phyloP scores from a whole-genome alignment of 2,888 invertebrate species.

The Rhamnusium bicolor region DNA sequence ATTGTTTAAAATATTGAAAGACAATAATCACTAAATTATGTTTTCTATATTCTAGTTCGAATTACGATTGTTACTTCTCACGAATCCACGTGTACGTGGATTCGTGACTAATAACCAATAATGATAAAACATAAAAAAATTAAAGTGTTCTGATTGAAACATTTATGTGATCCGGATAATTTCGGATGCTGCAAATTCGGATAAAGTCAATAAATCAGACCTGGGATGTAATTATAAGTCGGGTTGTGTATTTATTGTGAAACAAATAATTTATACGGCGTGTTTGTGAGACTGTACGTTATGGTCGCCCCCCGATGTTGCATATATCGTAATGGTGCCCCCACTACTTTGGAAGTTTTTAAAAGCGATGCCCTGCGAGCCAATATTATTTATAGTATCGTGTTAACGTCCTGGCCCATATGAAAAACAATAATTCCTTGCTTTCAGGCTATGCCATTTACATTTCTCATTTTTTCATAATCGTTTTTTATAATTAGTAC shows the following conservation, averaged over 20 bases:
- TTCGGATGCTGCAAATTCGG: constrained; percentile 55
- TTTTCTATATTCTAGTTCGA: too few relatives aligned
- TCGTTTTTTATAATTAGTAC: constrained; percentile 59
- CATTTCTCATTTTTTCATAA: constrained; percentile 56
- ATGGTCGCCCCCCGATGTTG: constrained; percentile 48
- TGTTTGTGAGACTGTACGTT: constrained; percentile 56
- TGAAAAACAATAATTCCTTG: constrained; percentile 63
- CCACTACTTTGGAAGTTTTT: constrained; percentile 49
- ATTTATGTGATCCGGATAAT: constrained; percentile 51
- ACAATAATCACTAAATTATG: too few relatives aligned
- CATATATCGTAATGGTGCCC: constrained; percentile 51
- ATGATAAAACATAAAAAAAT: too few relatives aligned
- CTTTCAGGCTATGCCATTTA: constrained; percentile 56
- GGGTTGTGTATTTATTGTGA: constrained; percentile 61
- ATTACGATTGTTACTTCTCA: too few relatives aligned
- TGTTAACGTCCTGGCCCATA: constrained; percentile 62
- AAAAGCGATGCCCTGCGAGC: constrained; percentile 56
- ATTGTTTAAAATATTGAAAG: too few relatives aligned
- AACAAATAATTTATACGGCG: constrained; percentile 61
- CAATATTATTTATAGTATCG: constrained; percentile 62
- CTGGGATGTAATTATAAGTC: constrained; percentile 57
- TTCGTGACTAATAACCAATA: too few relatives aligned
- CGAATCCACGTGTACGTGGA: too few relatives aligned
- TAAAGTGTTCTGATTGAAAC: constrained; percentile 47
- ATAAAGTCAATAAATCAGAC: constrained; percentile 59